A percentile compares a stretch with the other conserved stretches of the same genome.
phyloP scores from a whole-genome alignment of 2,113 vertebrate species.

The Sapayoa aenigma region DNA sequence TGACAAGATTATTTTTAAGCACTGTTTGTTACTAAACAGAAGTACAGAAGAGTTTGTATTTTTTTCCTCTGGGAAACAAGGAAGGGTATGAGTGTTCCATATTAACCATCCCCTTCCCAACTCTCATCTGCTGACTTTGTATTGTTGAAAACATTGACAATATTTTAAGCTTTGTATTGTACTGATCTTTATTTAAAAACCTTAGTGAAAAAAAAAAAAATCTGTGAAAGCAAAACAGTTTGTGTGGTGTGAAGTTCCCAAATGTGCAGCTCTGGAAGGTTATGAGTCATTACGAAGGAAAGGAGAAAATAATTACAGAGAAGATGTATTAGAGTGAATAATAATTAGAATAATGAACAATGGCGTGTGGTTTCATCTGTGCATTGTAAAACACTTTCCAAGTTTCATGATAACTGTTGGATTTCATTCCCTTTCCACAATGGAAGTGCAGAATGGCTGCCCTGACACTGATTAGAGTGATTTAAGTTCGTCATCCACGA shows the following conservation, averaged over 20 bases:
- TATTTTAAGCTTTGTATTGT: slow-evolving; percentile 54
- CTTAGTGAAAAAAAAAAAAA: neutral
- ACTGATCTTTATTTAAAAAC: slow-evolving; percentile 47
- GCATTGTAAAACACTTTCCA: neutral
- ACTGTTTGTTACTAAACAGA: slow-evolving; percentile 49
- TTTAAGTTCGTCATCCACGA: neutral
- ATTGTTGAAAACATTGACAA: slow-evolving; percentile 29
- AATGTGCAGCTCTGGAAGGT: neutral
- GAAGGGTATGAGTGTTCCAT: neutral
- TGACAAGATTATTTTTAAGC: slow-evolving; percentile 36
- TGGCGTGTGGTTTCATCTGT: neutral
- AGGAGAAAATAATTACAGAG: neutral
- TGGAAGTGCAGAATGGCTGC: neutral
- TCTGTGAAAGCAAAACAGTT: neutral
- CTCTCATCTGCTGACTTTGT: slow-evolving; percentile 16
- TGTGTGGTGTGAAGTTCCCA: slow-evolving; percentile 34
- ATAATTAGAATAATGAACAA: neutral
- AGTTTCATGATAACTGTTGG: neutral
- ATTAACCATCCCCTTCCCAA: neutral
- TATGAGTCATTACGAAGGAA: neutral
- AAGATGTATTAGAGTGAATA: neutral
- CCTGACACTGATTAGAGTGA: neutral
- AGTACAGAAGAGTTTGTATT: slow-evolving; percentile 15
- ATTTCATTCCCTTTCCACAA: neutral
- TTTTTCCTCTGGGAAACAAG: neutral